Evolutionary conservation across 2,888 invertebrate species (phyloP), one percentile per base, ranked within the genome.

Genomic region (Cyaniris semiargus): DNA sequence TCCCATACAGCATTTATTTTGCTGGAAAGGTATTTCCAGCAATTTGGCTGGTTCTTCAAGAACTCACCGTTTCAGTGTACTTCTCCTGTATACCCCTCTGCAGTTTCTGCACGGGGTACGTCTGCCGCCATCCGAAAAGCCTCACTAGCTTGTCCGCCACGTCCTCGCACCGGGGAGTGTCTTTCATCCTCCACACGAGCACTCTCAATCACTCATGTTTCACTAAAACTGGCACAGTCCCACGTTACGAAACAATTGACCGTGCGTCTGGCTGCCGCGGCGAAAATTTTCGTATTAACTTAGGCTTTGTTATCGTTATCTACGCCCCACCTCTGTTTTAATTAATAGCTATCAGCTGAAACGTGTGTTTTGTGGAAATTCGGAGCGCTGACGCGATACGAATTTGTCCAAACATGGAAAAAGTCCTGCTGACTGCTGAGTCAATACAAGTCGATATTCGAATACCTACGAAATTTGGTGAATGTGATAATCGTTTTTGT

Each of bases 51-150:
- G 27, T 15, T 31, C 3, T 31, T 66, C 58, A 7, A 76, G 7
- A 56, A 80, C 85, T 89, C 85, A 89, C 88, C 94, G 87, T 81
- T 87, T 94, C 85, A 88, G 88, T 82, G 84, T 91, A 84, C 88
- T 95, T 89, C 80, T 94, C 85, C 86, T 94, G 79, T 86, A 95
- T 84, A 89, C 93, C 88, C 90, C 96, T 95, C 85, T 97, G 97
- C 82, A 96, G 92, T 87, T 96, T 96, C 85, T 97, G 96, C 81
- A 97, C 97, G 80, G 96, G 96, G 86, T 97, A 97, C 10, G 96
- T 97, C 87, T 97, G 97, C 82, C 97, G 93, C 97, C 97, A 97
- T 78, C 96, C 96, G 86, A 97, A 97, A 80, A 97, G 92, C 80
- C 96, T 95, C 83, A 96, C 96, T 81, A 97, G 87, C 91, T 97